Evolutionary conservation across 2,888 invertebrate species (phyloP).

Genomic region (Syrphus vitripennis): DNA sequence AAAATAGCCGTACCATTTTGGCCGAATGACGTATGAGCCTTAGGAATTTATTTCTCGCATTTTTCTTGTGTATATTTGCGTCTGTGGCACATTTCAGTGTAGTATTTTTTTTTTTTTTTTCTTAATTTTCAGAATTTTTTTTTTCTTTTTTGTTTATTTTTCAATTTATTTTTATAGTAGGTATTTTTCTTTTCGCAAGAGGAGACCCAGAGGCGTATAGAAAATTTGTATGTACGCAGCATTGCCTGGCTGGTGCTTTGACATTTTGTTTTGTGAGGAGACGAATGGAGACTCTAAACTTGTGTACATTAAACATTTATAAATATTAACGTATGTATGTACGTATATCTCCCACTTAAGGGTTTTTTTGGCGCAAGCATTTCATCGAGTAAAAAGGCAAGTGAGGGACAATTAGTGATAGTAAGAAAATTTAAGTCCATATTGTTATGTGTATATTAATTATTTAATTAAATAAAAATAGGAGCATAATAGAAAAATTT

Average conservation of each 20-base stretch:
- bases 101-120: slow-evolving; percentile 62
- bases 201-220: slow-evolving; percentile 60
- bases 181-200: slow-evolving; percentile 48
- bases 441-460: slow-evolving; percentile 12
- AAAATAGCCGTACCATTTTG: slow-evolving; percentile 62
- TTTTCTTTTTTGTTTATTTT: slow-evolving; percentile 26
- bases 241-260: slow-evolving; percentile 46
- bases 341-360: slow-evolving; percentile 36
- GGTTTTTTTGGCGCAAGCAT: slow-evolving; percentile 14
- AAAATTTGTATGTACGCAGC: slow-evolving; percentile 35
- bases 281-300: background rate
- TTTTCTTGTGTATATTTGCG: slow-evolving; percentile 68
- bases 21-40: slow-evolving; percentile 69
- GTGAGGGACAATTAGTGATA: background rate
- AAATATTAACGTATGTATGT: too few species aligned
- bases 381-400: background rate
- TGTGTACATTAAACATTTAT: too few species aligned
- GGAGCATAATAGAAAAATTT: background rate
- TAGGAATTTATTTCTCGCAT: slow-evolving; percentile 67
- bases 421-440: background rate
- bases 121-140: slow-evolving; percentile 16
- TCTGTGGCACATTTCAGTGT: slow-evolving; percentile 69
- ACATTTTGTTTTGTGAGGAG: slow-evolving; percentile 40
- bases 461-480: slow-evolving; percentile 50
- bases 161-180: slow-evolving; percentile 45